Base-by-base conservation (phyloP, 1,140 invertebrate genomes). In the Drosophila tani region DNA sequence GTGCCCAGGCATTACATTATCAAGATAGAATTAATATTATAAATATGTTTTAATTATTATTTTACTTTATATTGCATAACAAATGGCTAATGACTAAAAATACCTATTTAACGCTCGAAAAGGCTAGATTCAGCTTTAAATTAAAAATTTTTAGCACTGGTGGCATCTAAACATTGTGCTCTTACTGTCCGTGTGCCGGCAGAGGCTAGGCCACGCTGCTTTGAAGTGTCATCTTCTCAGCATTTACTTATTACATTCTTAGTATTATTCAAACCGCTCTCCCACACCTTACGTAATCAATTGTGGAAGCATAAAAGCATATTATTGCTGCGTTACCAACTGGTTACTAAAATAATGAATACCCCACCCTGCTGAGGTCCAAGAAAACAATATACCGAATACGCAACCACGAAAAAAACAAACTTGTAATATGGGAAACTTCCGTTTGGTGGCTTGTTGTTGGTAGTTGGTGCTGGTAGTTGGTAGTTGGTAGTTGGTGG, bases 351-450 rank as follows among this genome's bases (percentile, higher is more conserved):
- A 24, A 6, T 56, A 24, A 40, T 40, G 19, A 24, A 40, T 40
- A 38, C 32, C 32, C 32, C 17, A 15, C 19, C n/a, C 3, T n/a
- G 8, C 32, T 40, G 32, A 19, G 19, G 32, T 5, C 51, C 1
- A 55, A 21, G 35, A 57, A 43, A 57, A 57, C 19, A 41, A 59
- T 27, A 49, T 47, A n/a, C 14, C 27, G 0, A 75, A 75, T 75
- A 74, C 19, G 47, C 45, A 51, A 43, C 27, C 38, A 32, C 32
- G n/a, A 32, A 49, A 29, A 29, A 35, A 40, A 49, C 63, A 77
- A 78, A 56, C 67, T 53, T 51, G 75, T 70, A 70, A 56, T 56
- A 56, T 56, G 53, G 21, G 41, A 63, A 71, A 79, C 76, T 79
- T 79, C 75, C 65, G 75, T 70, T 76, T 76, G 38, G 27, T 46